Evolutionary conservation across 2,797 vertebrate genomes (phyloP), one percentile per base, ranked within the genome.

Genomic region (Lacerta bilineata): DNA sequence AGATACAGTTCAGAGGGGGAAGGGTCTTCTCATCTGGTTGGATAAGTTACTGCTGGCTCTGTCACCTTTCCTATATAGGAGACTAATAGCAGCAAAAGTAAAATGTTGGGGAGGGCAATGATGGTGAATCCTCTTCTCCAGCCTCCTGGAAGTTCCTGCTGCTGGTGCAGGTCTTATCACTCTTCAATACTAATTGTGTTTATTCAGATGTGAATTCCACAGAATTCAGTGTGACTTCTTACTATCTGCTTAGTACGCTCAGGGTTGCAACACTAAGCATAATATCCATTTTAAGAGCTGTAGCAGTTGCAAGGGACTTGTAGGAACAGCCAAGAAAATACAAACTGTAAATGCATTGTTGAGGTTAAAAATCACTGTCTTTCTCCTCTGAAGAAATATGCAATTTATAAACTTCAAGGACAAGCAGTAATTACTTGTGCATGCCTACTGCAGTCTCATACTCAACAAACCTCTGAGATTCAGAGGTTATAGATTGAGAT

Each of bases 341-440:
- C 87, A 84, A 87, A 78, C 50, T 90, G 39, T 85, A 90, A 91
- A 93, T 85, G 85, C 10, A 86, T 78, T 9, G 18, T 85, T 39
- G 82, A 46, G 13, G 36, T 82, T 82, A 71, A 64, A 64, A 61
- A 50, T 27, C 33, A 84, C 23, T 2, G 6, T 85, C 5, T 33
- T 74, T 61, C 10, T 11, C 25, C 23, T 61, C 89, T 84, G 83
- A 90, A 88, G 68, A 79, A 91, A 87, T 25, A 74, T 1, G 78
- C 64, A 88, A 68, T 90, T 88, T 43, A 55, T 55, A 83, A 82
- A 5, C 41, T 69, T 93, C 69, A 83, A 0, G 41, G 87, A 93
- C 86, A 94, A 86, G 91, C 43, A 86, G 80, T 91, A 93, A 94
- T 91, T 89, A 88, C 87, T 91, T 84, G 50, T 87, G n/a, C 59